These are phyloP conservation scores for Actinernus sp. DNA, from an alignment of 92 coral and sea anemone genomes.

Conservation along the genomic window DNA sequence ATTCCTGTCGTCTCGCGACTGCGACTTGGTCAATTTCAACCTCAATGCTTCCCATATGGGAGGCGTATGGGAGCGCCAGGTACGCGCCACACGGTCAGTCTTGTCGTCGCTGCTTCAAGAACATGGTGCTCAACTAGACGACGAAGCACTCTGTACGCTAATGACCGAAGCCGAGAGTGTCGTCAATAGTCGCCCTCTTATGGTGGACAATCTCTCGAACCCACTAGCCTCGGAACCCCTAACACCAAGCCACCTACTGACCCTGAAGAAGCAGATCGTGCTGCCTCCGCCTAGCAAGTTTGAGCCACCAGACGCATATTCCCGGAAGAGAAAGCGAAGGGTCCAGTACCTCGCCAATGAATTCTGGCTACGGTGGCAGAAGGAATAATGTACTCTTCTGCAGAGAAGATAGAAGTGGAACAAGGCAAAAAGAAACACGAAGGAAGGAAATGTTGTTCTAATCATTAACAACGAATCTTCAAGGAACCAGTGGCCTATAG, in stretches of 20 bases:
- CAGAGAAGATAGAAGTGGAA: conserved; percentile 10
- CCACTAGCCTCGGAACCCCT: conserved; percentile 13
- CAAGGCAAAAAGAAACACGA: neutral
- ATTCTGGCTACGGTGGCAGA: conserved; percentile 2
- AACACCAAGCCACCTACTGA: conserved; percentile 17
- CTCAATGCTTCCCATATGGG: too few species aligned
- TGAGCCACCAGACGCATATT: neutral
- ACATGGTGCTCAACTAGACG: neutral
- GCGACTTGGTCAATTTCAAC: too few species aligned
- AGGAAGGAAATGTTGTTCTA: too few species aligned
- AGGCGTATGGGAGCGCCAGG: too few species aligned
- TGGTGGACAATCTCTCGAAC: conserved; percentile 26
- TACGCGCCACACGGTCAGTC: too few species aligned
- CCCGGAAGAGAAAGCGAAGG: conserved; percentile 6
- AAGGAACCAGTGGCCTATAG: conserved; percentile 33
- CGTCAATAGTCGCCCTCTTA: conserved; percentile 49
- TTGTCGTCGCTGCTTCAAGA: too few species aligned
- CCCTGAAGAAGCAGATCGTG: neutral
- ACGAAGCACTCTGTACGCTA: neutral
- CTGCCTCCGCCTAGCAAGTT: conserved; percentile 1
- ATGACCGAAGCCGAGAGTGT: conserved; percentile 32
- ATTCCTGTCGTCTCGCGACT: too few species aligned
- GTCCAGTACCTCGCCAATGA: conserved; percentile 13
- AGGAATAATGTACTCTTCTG: conserved; percentile 5
- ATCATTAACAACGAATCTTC: conserved; percentile 4